phyloP scores from a whole-genome alignment of 23 tunicate species.

The Trididemnum nubilum region DNA sequence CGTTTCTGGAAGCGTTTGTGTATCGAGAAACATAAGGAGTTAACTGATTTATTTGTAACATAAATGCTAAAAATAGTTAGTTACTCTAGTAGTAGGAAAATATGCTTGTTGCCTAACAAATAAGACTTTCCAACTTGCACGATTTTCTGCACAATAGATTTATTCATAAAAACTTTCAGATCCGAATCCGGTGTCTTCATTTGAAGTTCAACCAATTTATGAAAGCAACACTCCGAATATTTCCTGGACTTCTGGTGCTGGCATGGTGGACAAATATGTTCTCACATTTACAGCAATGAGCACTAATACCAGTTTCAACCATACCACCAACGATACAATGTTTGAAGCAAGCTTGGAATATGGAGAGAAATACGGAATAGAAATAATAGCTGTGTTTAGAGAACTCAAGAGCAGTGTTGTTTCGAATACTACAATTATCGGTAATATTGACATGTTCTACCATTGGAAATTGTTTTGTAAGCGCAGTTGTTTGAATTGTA shows the following conservation, averaged over 20 bases:
- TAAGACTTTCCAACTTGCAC: too few relatives aligned
- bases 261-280: not conserved
- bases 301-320: not conserved
- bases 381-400: not conserved
- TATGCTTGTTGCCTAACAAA: too few relatives aligned
- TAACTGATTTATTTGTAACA: too few relatives aligned
- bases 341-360: not conserved
- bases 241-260: not conserved
- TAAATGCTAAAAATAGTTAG: too few relatives aligned
- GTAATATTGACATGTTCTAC: too few relatives aligned
- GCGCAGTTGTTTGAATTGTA: too few relatives aligned
- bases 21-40: too few relatives aligned
- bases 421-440: not conserved
- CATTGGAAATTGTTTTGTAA: too few relatives aligned
- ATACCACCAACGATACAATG: not conserved
- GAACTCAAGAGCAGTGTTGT: not conserved
- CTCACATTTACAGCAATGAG: not conserved
- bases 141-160: too few relatives aligned
- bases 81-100: too few relatives aligned
- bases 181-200: not conserved
- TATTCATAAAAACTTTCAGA: too few relatives aligned
- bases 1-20: too few relatives aligned
- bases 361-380: not conserved
- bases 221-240: not conserved
- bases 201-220: not conserved